phyloP scores from a whole-genome alignment of 2,888 invertebrate genomes.

The Hipparchia semele region DNA sequence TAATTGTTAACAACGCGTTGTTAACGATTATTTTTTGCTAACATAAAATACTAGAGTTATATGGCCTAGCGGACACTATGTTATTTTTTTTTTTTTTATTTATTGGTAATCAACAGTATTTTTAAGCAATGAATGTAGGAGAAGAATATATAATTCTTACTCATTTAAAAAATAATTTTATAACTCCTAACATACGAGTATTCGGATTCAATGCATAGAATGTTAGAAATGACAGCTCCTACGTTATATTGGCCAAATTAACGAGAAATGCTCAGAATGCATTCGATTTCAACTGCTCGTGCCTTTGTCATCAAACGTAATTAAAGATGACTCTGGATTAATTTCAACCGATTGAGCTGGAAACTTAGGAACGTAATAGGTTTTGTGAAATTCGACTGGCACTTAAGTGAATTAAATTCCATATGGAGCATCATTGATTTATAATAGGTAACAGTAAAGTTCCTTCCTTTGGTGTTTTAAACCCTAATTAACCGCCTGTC shows the following conservation, averaged over 20 bases:
- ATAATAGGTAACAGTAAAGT: not conserved
- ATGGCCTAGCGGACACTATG: too few species aligned
- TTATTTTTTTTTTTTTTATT: too few species aligned
- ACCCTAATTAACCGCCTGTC: not conserved
- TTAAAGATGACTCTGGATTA: constrained; percentile 11
- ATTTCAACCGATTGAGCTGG: constrained; percentile 15
- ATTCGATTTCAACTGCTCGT: constrained; percentile 23
- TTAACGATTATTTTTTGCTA: too few species aligned
- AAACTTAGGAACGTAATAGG: not conserved
- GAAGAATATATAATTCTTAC: not conserved
- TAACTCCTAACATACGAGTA: constrained; percentile 33
- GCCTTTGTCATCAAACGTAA: constrained; percentile 4
- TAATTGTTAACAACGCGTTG: too few species aligned
- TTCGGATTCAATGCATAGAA: constrained; percentile 55
- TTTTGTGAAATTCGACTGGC: not conserved
- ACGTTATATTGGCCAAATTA: constrained; percentile 55
- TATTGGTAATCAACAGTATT: too few species aligned
- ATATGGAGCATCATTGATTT: not conserved
- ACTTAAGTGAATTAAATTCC: not conserved
- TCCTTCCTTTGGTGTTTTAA: not conserved
- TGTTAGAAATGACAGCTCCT: constrained; percentile 58
- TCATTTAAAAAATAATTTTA: constrained; percentile 24
- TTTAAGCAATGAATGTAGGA: too few species aligned
- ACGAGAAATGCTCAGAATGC: constrained; percentile 34
- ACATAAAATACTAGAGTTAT: too few species aligned